Evolutionary conservation across 2,797 vertebrate species (phyloP), one percentile per base, ranked within the genome.

Genomic region (Dendrocincla fuliginosa): DNA sequence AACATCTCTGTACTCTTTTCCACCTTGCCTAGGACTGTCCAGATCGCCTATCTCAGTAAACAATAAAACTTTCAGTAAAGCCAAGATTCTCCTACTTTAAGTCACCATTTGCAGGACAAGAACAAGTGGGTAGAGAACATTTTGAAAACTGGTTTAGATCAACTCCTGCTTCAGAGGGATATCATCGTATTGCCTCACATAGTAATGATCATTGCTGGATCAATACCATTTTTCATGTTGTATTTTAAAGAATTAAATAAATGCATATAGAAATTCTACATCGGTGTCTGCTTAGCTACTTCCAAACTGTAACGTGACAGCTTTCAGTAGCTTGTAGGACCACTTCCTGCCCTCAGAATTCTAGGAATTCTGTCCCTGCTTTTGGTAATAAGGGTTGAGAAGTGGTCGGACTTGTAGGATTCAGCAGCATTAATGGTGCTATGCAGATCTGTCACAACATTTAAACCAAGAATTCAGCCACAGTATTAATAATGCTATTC

Each of bases 281-380:
- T 87, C 83, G 24, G 39, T 84, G 35, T 82, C 79, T 96, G 84
- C 92, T 95, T 95, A 94, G 53, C 32, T 76, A 57, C 70, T 71
- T 70, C 47, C 41, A 64, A 16, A 39, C 8, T 79, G 42, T 33
- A 76, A 79, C 14, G 32, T 2, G 3, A 28, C 60, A 81, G 53
- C n/a, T 95, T 95, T 87, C 55, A 85, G 44, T 80, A 63, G 14
- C 46, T 50, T 60, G 18, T 19, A 80, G 37, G 87, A 85, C 78
- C 41, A 56, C 88, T 73, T 82, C 47, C 53, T 64, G 22, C 55
- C 17, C 14, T 79, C 32, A 49, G 19, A 41, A 50, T 25, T 71
- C 23, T 68, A 32, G 46, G 41, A 39, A 32, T 59, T 79, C 71
- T 55, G 25, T 30, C 6, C 23, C 32, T 79, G 20, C 9, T 24